These are phyloP conservation scores for Hippocampus comes DNA, from an alignment of 2,113 vertebrate species.

Conservation along the genomic window DNA sequence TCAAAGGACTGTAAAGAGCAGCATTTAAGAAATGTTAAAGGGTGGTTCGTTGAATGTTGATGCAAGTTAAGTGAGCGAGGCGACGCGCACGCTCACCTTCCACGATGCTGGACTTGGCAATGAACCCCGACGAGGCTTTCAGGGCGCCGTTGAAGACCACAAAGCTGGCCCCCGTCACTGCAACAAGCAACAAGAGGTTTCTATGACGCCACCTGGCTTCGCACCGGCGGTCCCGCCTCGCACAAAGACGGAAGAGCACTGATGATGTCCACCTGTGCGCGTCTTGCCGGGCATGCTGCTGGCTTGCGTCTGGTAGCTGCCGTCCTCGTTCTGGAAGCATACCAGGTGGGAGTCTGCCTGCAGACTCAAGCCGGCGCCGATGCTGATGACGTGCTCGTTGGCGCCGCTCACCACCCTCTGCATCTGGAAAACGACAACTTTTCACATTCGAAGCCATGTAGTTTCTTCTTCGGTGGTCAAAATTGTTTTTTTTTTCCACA, in stretches of 20 bases:
- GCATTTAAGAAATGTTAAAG: too few species aligned
- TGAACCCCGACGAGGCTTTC: slow-evolving; percentile 88
- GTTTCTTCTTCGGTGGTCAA: too few species aligned
- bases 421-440: slow-evolving; percentile 69
- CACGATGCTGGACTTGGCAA: slow-evolving; percentile 92
- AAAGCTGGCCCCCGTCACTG: slow-evolving; percentile 95
- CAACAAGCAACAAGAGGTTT: background rate
- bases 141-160: slow-evolving; percentile 94
- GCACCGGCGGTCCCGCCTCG: background rate
- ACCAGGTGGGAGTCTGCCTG: slow-evolving; percentile 92
- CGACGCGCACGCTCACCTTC: slow-evolving; percentile 78
- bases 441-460: background rate
- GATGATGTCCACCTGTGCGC: slow-evolving; percentile 77
- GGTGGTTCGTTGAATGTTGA: too few species aligned
- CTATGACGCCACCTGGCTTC: background rate
- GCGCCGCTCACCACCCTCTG: slow-evolving; percentile 85
- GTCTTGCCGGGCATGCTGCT: slow-evolving; percentile 81
- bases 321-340: slow-evolving; percentile 85
- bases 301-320: slow-evolving; percentile 86
- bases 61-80: too few species aligned
- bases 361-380: slow-evolving; percentile 84
- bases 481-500: too few species aligned
- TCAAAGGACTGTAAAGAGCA: too few species aligned
- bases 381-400: slow-evolving; percentile 91
- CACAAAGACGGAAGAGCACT: background rate